phyloP scores from a whole-genome alignment of 2,888 invertebrate species.

The Norana najaformis region DNA sequence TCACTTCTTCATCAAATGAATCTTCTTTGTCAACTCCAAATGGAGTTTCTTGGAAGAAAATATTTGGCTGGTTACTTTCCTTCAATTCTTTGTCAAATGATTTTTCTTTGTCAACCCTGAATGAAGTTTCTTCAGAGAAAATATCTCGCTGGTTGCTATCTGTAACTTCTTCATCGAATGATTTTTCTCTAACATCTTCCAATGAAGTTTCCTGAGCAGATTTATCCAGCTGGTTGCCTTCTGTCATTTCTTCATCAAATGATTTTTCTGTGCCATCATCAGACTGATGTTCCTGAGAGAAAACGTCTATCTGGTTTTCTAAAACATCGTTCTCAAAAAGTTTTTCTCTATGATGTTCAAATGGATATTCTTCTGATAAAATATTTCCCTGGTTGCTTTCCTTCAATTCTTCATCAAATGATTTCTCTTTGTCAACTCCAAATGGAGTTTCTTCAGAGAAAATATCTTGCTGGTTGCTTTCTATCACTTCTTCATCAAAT shows the following conservation, averaged over 20 bases:
- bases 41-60: background rate
- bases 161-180: background rate
- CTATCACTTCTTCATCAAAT: too few species aligned
- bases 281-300: background rate
- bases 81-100: background rate
- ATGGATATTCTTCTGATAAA: too few species aligned
- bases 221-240: background rate
- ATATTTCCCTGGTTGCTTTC: too few species aligned
- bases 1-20: conserved; percentile 3
- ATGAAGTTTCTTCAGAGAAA: background rate
- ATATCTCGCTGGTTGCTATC: background rate
- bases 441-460: too few species aligned
- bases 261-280: too few species aligned
- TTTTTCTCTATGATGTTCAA: too few species aligned
- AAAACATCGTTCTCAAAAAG: too few species aligned
- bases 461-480: too few species aligned
- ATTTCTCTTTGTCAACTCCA: too few species aligned
- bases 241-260: background rate
- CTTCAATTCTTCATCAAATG: too few species aligned
- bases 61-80: background rate
- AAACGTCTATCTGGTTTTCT: background rate
- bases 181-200: background rate
- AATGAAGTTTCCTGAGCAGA: background rate
- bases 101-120: too few species aligned
- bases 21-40: background rate